Evolutionary conservation across 2,888 invertebrate species (phyloP).

Genomic region (Byasa hedistus): DNA sequence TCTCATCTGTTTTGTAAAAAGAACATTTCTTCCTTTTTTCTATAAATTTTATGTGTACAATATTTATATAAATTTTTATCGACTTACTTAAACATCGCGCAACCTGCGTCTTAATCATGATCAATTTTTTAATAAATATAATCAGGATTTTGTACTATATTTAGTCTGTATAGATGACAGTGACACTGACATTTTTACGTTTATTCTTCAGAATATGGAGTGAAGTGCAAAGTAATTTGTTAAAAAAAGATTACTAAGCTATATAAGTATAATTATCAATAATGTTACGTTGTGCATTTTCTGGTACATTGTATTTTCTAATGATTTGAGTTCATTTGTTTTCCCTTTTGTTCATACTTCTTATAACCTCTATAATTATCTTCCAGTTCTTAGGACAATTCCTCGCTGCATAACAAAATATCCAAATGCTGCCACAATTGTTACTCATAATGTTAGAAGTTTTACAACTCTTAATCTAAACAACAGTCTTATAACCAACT

Average conservation of each 20-base stretch:
- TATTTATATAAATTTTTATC: too few relatives aligned
- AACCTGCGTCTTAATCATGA: too few relatives aligned
- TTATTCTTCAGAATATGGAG: background rate
- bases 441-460: slow-evolving; percentile 45
- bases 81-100: too few relatives aligned
- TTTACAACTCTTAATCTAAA: slow-evolving; percentile 44
- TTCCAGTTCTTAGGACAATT: slow-evolving; percentile 63
- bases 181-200: background rate
- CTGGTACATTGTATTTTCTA: slow-evolving; percentile 44
- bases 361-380: slow-evolving; percentile 31
- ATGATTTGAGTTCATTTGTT: background rate
- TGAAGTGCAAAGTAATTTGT: background rate
- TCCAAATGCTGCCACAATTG: slow-evolving; percentile 53
- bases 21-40: too few relatives aligned
- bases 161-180: too few relatives aligned
- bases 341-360: background rate
- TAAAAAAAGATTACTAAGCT: background rate
- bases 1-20: too few relatives aligned
- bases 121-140: too few relatives aligned
- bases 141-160: too few relatives aligned
- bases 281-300: slow-evolving; percentile 64
- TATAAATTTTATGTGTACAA: too few relatives aligned
- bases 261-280: slow-evolving; percentile 30
- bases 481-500: slow-evolving; percentile 27
- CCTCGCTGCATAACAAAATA: slow-evolving; percentile 48